These are phyloP conservation scores for Marcusenius ussheri DNA, from an alignment of 2,113 vertebrate species.

Conservation along the genomic window DNA sequence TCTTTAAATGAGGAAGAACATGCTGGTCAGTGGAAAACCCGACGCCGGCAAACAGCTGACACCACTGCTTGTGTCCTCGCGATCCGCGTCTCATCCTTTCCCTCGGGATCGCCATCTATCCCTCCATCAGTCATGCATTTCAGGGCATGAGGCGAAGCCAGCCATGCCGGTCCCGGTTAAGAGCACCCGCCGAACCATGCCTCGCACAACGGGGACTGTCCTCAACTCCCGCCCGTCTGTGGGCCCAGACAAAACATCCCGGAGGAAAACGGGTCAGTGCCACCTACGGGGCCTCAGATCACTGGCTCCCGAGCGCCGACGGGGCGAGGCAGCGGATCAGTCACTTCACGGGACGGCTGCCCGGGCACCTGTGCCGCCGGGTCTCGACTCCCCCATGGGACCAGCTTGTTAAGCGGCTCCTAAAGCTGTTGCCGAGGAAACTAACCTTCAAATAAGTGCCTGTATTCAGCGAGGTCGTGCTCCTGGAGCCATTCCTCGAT, in stretches of 20 bases:
- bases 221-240: not conserved
- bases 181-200: not conserved
- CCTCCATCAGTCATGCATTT: not conserved
- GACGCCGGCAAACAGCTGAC: not conserved
- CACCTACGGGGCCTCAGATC: not conserved
- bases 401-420: not conserved
- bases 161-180: not conserved
- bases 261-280: not conserved
- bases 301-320: not conserved
- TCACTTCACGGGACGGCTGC: not conserved
- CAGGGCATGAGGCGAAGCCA: not conserved
- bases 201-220: not conserved
- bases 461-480: conserved; percentile 70
- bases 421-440: not conserved
- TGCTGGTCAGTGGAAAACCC: not conserved
- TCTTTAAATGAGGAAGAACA: not conserved
- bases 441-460: conserved; percentile 77
- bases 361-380: not conserved
- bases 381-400: not conserved
- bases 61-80: not conserved
- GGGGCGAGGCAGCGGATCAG: not conserved
- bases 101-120: not conserved
- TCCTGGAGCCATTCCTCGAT: conserved; percentile 69
- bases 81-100: not conserved
- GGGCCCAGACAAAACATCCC: not conserved